These are phyloP conservation scores for Drosophila algonquin DNA, from an alignment of 2,888 invertebrate genomes.

Conservation along the genomic window DNA sequence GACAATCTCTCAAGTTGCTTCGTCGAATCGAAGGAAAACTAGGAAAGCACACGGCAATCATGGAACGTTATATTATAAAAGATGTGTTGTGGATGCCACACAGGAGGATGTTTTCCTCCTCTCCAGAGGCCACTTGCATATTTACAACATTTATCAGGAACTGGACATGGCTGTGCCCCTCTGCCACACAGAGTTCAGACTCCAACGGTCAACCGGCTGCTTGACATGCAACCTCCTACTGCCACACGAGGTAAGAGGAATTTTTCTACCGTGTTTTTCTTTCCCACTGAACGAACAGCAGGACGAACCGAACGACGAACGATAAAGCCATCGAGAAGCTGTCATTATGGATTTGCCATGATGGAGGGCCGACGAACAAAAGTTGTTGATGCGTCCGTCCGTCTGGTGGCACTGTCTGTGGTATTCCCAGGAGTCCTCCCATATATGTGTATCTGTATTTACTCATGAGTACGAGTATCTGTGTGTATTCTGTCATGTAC, in stretches of 20 bases:
- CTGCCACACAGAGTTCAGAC: constrained; percentile 42
- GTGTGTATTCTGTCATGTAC: constrained; percentile 57
- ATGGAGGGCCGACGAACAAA: constrained; percentile 62
- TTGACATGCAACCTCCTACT: constrained; percentile 25
- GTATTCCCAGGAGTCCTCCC: not conserved
- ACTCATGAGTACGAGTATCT: not conserved
- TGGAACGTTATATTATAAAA: constrained; percentile 72
- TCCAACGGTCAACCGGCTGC: constrained; percentile 60
- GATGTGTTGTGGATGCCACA: constrained; percentile 37
- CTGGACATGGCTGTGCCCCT: not conserved
- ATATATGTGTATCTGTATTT: not conserved
- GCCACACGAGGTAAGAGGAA: not conserved
- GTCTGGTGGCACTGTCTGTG: constrained; percentile 3
- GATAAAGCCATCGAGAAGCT: constrained; percentile 63
- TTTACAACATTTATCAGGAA: constrained; percentile 64
- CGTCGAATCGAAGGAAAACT: constrained; percentile 44
- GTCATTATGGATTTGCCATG: constrained; percentile 75
- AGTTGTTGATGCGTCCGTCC: constrained; percentile 56
- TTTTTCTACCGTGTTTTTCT: constrained; percentile 3
- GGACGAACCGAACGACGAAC: constrained; percentile 31
- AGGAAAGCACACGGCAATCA: constrained; percentile 69
- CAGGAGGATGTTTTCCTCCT: too few relatives aligned
- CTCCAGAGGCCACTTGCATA: constrained; percentile 51
- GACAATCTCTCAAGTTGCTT: constrained; percentile 60
- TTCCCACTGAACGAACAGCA: constrained; percentile 22